phyloP scores from a whole-genome alignment of 2,888 invertebrate species.

The Teleogryllus oceanicus region DNA sequence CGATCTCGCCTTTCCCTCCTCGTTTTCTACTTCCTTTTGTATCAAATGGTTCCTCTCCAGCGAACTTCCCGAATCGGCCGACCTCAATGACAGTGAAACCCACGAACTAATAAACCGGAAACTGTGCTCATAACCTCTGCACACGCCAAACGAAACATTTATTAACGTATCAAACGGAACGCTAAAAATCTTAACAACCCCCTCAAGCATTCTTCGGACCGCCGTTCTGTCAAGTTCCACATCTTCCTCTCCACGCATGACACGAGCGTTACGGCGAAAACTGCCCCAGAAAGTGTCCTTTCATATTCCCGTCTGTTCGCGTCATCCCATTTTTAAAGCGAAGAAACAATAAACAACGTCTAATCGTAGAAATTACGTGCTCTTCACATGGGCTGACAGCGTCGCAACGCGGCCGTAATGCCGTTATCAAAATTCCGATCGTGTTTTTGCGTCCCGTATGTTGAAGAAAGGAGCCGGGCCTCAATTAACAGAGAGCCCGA shows the following conservation, averaged over 20 bases:
- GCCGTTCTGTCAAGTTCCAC: neutral
- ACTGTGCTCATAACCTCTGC: neutral
- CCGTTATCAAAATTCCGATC: constrained; percentile 18
- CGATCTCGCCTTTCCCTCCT: too few species aligned
- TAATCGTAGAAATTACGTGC: constrained; percentile 9
- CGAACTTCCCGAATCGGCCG: too few species aligned
- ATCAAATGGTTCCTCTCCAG: too few species aligned
- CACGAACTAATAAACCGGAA: neutral
- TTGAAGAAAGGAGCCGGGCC: neutral
- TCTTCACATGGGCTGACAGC: neutral
- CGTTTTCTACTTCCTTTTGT: too few species aligned
- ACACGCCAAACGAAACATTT: neutral
- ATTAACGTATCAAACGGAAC: constrained; percentile 7
- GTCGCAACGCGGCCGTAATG: neutral
- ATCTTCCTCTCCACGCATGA: too few species aligned
- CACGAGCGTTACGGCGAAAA: neutral
- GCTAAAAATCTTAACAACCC: neutral
- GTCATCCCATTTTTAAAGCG: neutral
- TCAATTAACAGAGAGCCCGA: neutral
- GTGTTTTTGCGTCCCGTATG: constrained; percentile 7
- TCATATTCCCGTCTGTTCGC: constrained; percentile 18
- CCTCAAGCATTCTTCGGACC: neutral
- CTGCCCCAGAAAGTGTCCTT: neutral
- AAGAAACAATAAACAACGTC: constrained; percentile 12
- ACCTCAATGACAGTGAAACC: too few species aligned